Evolutionary conservation across 2,113 vertebrate genomes (phyloP), one percentile per base, ranked within the genome.

Genomic region (Corydoras maculifer): DNA sequence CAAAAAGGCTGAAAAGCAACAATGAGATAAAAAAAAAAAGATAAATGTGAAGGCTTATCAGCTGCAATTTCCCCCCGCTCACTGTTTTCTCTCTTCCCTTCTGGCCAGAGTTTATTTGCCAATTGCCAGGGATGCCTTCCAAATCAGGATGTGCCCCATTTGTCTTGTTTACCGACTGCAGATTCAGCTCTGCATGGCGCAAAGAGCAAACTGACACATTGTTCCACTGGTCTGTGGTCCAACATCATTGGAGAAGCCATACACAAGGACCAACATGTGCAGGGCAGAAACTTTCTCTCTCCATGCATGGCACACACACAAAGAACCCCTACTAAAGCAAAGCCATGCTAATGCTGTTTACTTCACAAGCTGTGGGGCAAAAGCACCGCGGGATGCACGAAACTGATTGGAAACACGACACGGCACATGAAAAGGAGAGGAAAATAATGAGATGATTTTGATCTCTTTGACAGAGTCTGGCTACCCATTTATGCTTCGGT

Each of bases 141-240:
- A 77, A 70, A 73, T 82, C 66, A 69, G 11, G 9, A 73, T 30
- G 58, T 50, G 72, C 65, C 74, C 73, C 75, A 83, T 83, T 82
- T 78, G 79, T 84, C 74, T 76, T 82, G 75, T 79, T 80, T 72
- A 62, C 62, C 65, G 69, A 86, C 77, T 78, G 79, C 74, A 72
- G 77, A 70, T 61, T 11, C 63, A 53, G 67, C 72, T 78, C 74
- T 75, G 75, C 82, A 65, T 48, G 65, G 67, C 66, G 54, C 76
- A 75, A 55, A 68, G 78, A 60, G 68, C 64, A 55, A 62, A 74
- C 74, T 29, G 65, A 25, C 68, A 59, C 72, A 71, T 51, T 69
- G 69, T 64, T 65, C 54, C 12, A 43, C 63, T 32, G 65, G 78
- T 62, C 77, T 79, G 76, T 81, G 71, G 68, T 53, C 61, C 60